phyloP scores from a whole-genome alignment of 2,888 invertebrate genomes.

The Tuberolachnus salignus region DNA sequence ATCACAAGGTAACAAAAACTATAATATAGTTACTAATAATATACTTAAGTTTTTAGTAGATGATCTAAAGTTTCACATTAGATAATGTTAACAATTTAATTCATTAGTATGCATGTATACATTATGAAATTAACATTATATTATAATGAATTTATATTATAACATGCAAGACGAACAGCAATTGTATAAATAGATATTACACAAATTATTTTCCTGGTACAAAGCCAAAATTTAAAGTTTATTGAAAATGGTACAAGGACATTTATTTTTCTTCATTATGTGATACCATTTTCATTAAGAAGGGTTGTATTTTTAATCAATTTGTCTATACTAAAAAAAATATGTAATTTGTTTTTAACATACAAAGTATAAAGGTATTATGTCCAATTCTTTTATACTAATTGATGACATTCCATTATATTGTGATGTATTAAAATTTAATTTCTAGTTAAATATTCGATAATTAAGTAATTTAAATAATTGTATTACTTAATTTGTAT shows the following conservation, averaged over 20 bases:
- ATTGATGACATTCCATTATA: no score
- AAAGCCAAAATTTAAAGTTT: constrained; percentile 35
- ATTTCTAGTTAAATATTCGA: constrained; percentile 6
- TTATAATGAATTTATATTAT: not conserved
- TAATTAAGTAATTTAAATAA: constrained; percentile 1
- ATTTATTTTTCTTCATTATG: constrained; percentile 31
- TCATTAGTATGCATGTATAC: not conserved
- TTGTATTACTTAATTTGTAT: not conserved
- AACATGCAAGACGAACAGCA: constrained; percentile 1
- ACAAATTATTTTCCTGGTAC: constrained; percentile 22
- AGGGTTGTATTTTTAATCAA: not conserved
- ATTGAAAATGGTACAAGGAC: constrained; percentile 40
- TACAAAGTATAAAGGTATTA: no score
- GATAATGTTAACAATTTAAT: not conserved
- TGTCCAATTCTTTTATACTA: no score
- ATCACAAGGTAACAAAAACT: no score
- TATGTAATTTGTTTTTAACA: no score
- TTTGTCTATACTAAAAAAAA: not conserved
- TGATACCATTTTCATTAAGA: not conserved
- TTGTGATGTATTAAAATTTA: not conserved
- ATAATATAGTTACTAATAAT: not conserved
- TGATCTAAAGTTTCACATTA: not conserved
- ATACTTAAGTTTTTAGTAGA: not conserved
- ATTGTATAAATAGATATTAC: constrained; percentile 48
- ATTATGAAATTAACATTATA: not conserved